Evolutionary conservation across 2,113 vertebrate species (phyloP).

Genomic region (Peromyscus leucopus): DNA sequence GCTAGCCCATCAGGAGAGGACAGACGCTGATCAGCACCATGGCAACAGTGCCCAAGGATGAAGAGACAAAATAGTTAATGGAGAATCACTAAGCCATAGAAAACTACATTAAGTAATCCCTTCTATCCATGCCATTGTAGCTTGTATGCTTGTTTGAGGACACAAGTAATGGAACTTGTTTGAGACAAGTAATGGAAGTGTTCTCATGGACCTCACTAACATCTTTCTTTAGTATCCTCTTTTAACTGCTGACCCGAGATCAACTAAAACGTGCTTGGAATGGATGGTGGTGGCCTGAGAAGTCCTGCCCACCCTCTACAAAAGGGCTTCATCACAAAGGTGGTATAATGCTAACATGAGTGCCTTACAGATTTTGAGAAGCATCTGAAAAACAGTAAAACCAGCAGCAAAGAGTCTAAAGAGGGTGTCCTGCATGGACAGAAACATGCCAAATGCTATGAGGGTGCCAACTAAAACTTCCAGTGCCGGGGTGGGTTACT

Average conservation of each 20-base stretch:
- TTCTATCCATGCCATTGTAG: neutral
- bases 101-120: neutral
- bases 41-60: neutral
- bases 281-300: neutral
- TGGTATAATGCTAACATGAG: neutral
- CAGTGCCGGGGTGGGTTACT: neutral
- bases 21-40: neutral
- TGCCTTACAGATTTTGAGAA: neutral
- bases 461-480: neutral
- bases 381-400: neutral
- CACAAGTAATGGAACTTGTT: neutral
- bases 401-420: neutral
- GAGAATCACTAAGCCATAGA: neutral
- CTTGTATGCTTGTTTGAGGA: too few relatives aligned
- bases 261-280: neutral
- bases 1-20: neutral
- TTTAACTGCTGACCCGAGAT: neutral
- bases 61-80: neutral
- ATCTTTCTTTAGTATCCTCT: neutral
- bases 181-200: neutral
- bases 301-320: neutral
- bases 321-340: neutral
- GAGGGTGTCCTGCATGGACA: neutral
- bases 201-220: neutral
- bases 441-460: neutral